phyloP scores from a whole-genome alignment of 1,140 invertebrate genomes.

The Brachionus sp. region DNA sequence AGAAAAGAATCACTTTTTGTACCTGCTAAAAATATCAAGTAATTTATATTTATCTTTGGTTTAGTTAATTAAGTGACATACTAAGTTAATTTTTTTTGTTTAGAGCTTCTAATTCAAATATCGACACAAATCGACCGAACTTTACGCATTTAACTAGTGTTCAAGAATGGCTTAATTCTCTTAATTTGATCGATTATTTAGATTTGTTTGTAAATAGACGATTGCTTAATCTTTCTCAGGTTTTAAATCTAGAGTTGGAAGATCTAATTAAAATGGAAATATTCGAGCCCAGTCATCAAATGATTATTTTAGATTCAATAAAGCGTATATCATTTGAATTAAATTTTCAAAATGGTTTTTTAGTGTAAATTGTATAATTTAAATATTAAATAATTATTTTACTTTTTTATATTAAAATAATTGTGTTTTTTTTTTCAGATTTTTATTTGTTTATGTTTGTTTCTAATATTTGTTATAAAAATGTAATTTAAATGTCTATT shows the following conservation, averaged over 20 bases:
- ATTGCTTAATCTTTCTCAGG: slow-evolving; percentile 15
- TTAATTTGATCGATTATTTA: neutral
- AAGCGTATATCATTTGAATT: slow-evolving; percentile 39
- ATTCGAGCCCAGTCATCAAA: slow-evolving; percentile 25
- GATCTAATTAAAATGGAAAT: slow-evolving; percentile 41
- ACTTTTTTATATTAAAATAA: neutral
- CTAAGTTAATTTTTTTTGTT: neutral
- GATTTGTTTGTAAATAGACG: slow-evolving; percentile 19
- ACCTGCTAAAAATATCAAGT: slow-evolving; percentile 85
- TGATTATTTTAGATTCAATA: slow-evolving; percentile 30
- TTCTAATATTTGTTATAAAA: neutral
- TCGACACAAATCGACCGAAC: slow-evolving; percentile 40
- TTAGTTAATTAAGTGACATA: neutral
- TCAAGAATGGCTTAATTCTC: slow-evolving; percentile 25
- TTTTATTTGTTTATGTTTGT: neutral
- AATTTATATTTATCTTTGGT: slow-evolving; percentile 53
- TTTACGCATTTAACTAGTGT: slow-evolving; percentile 45
- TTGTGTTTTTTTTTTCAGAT: slow-evolving; percentile 15
- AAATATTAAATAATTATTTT: neutral
- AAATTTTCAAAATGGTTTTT: slow-evolving; percentile 46
- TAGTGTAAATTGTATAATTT: slow-evolving; percentile 38
- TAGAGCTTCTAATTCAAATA: slow-evolving; percentile 25
- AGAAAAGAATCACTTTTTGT: slow-evolving; percentile 33
- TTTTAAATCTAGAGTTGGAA: slow-evolving; percentile 19
- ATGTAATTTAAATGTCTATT: slow-evolving; percentile 32